A percentile compares a stretch with the other conserved stretches of the same genome.
These are phyloP conservation scores for Arctia plantaginis DNA, from an alignment of 2,888 invertebrate species.

Conservation along the genomic window DNA sequence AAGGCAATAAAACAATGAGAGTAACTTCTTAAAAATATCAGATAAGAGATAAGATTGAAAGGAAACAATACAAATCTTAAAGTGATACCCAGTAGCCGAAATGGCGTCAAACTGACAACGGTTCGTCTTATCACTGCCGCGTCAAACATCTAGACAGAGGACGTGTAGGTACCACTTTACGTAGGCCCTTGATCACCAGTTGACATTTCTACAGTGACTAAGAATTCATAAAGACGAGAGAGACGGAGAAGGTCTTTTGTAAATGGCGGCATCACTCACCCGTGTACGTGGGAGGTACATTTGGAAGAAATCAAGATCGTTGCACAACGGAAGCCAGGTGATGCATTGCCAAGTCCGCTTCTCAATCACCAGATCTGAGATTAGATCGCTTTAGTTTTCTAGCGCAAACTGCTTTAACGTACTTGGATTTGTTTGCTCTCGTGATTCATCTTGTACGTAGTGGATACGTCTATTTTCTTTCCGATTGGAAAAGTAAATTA, in stretches of 20 bases:
- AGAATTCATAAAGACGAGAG: constrained; percentile 43
- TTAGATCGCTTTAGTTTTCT: constrained; percentile 78
- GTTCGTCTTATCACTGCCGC: constrained; percentile 70
- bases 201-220: constrained; percentile 33
- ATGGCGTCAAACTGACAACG: constrained; percentile 77
- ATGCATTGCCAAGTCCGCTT: constrained; percentile 79
- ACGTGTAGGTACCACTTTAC: constrained; percentile 59
- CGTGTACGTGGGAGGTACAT: constrained; percentile 81
- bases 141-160: constrained; percentile 66
- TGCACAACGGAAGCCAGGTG: constrained; percentile 83
- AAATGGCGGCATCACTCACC: constrained; percentile 69
- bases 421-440: constrained; percentile 68
- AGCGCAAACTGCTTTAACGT: constrained; percentile 72
- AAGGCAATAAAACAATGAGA: constrained; percentile 41
- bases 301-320: constrained; percentile 83
- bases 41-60: constrained; percentile 31
- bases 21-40: constrained; percentile 37
- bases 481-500: constrained; percentile 62
- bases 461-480: constrained; percentile 52
- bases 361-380: constrained; percentile 78
- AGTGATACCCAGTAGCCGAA: constrained; percentile 70
- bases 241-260: constrained; percentile 59
- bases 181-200: constrained; percentile 53
- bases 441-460: constrained; percentile 62
- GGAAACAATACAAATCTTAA: constrained; percentile 54